Conservation (phyloP, 2,113 vertebrate species). For the Arizona elegans region DNA sequence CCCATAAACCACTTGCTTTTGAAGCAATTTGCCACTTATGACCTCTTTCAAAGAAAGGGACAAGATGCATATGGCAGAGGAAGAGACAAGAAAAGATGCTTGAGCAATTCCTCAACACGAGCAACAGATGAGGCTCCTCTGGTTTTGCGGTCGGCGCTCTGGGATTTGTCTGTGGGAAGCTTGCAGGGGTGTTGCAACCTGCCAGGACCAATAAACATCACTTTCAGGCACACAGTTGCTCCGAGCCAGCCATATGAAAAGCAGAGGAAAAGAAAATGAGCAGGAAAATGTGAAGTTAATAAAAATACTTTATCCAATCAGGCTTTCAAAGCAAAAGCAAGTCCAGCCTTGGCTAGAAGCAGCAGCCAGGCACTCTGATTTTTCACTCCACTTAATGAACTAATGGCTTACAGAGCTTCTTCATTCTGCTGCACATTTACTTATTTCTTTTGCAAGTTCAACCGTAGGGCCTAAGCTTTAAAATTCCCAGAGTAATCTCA, state of each 20-base stretch:
- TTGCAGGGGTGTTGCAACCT: slow-evolving; percentile 61
- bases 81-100: slow-evolving; percentile 43
- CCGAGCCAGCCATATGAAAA: slow-evolving; percentile 61
- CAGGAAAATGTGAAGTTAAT: slow-evolving; percentile 75
- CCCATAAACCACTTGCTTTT: background rate
- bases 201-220: slow-evolving; percentile 67
- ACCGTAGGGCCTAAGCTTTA: slow-evolving; percentile 24
- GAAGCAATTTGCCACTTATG: background rate
- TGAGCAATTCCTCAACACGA: slow-evolving; percentile 59
- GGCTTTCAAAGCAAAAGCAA: slow-evolving; percentile 57
- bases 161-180: slow-evolving; percentile 66
- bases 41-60: slow-evolving; percentile 1
- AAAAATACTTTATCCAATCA: slow-evolving; percentile 72
- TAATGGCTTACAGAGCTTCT: slow-evolving; percentile 69
- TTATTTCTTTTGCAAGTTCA: slow-evolving; percentile 28
- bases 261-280: slow-evolving; percentile 66
- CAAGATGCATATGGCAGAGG: slow-evolving; percentile 43
- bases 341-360: slow-evolving; percentile 46
- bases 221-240: slow-evolving; percentile 53
- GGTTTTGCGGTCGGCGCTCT: slow-evolving; percentile 53
- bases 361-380: slow-evolving; percentile 35
- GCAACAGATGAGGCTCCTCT: slow-evolving; percentile 47
- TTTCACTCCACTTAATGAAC: slow-evolving; percentile 66
- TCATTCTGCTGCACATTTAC: slow-evolving; percentile 61
- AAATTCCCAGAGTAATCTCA: slow-evolving; percentile 16